Percentiles rank a stretch among this genome's conserved stretches.
Conservation (phyloP, 2,888 invertebrate genomes). For the Heliconius cydno region DNA sequence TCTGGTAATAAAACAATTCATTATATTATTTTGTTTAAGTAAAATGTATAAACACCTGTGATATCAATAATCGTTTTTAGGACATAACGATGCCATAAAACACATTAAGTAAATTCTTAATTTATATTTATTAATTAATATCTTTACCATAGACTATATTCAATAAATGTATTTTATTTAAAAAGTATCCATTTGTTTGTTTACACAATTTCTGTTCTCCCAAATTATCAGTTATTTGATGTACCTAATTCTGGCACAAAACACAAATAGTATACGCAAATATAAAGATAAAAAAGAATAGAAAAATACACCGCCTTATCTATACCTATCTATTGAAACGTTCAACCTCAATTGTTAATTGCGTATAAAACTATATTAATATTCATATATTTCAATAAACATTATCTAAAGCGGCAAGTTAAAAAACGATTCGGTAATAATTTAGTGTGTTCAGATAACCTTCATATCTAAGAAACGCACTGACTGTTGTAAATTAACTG, state of each 20-base stretch:
- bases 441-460: slow-evolving; percentile 74
- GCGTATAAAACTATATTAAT: slow-evolving; percentile 69
- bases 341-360: slow-evolving; percentile 59
- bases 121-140: too few relatives aligned
- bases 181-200: neutral
- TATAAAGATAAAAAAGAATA: slow-evolving; percentile 2
- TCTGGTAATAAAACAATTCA: too few relatives aligned
- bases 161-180: neutral
- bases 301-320: slow-evolving; percentile 31
- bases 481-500: slow-evolving; percentile 28
- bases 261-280: neutral
- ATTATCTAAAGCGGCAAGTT: slow-evolving; percentile 69
- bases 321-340: slow-evolving; percentile 49
- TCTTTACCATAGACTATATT: too few relatives aligned
- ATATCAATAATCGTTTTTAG: too few relatives aligned
- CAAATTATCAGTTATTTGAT: neutral
- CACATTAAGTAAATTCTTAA: too few relatives aligned
- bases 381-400: slow-evolving; percentile 70
- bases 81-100: too few relatives aligned
- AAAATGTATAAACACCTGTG: too few relatives aligned
- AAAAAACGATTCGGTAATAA: slow-evolving; percentile 60
- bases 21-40: too few relatives aligned
- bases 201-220: neutral
- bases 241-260: neutral
- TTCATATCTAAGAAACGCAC: slow-evolving; percentile 50